A percentile compares a stretch with the other conserved stretches of the same genome.
Conservation (phyloP, 2,113 vertebrate genomes). For the Nettapus auritus region DNA sequence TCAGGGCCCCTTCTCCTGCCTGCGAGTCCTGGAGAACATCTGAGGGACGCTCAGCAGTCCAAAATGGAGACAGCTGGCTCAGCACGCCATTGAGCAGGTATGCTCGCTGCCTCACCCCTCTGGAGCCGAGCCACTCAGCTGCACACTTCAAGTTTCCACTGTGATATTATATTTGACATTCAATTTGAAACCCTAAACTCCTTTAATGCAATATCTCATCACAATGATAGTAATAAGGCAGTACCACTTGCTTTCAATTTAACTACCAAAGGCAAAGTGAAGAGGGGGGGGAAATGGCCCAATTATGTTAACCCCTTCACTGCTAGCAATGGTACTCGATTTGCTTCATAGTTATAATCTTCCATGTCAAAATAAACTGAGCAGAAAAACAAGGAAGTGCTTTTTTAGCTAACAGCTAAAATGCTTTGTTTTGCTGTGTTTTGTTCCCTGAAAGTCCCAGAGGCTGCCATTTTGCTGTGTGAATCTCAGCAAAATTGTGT, state of each 20-base stretch:
- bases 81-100: not conserved
- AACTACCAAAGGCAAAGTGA: slow-evolving; percentile 58
- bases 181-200: slow-evolving; percentile 74
- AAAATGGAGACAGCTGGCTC: not conserved
- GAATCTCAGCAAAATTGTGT: not conserved
- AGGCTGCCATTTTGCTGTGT: not conserved
- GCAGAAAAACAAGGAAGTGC: not conserved
- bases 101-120: not conserved
- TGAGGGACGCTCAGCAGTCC: slow-evolving; percentile 30
- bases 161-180: slow-evolving; percentile 76
- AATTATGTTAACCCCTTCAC: slow-evolving; percentile 56
- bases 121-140: slow-evolving; percentile 48
- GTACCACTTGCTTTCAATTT: slow-evolving; percentile 55
- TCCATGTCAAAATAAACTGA: not conserved
- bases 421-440: not conserved
- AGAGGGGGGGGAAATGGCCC: not conserved
- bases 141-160: slow-evolving; percentile 56
- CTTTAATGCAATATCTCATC: slow-evolving; percentile 68
- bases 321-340: not conserved
- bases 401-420: not conserved
- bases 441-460: not conserved
- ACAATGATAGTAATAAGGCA: slow-evolving; percentile 71
- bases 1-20: not conserved
- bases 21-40: slow-evolving; percentile 7
- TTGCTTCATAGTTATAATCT: not conserved